Conservation (phyloP, 2,888 invertebrate species). For the Conchocele bisecta region DNA sequence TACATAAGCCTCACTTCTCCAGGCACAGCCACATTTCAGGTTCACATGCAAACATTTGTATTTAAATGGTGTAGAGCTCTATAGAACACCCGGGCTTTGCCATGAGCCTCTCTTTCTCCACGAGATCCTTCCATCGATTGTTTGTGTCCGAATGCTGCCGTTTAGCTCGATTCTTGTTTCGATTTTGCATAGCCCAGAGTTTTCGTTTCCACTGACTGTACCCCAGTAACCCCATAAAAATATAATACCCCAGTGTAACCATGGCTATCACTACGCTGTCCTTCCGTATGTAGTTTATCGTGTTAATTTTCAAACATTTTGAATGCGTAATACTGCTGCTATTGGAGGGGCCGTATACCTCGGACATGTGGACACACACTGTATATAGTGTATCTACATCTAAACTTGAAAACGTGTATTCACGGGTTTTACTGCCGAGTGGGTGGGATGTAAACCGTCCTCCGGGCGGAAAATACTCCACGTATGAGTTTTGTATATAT, state of each 20-base stretch:
- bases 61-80: slow-evolving; percentile 33
- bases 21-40: too few relatives aligned
- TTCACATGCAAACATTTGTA: background rate
- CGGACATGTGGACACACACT: slow-evolving; percentile 49
- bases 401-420: slow-evolving; percentile 43
- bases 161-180: slow-evolving; percentile 2
- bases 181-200: slow-evolving; percentile 25
- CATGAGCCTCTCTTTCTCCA: slow-evolving; percentile 37
- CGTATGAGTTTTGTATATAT: slow-evolving; percentile 32
- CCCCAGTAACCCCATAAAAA: slow-evolving; percentile 50
- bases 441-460: slow-evolving; percentile 53
- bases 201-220: slow-evolving; percentile 59
- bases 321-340: slow-evolving; percentile 49
- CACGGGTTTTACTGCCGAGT: slow-evolving; percentile 17
- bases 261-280: slow-evolving; percentile 59
- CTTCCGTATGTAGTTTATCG: slow-evolving; percentile 55
- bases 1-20: too few relatives aligned
- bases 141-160: slow-evolving; percentile 2
- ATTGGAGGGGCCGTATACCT: slow-evolving; percentile 38
- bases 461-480: slow-evolving; percentile 47
- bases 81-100: slow-evolving; percentile 48
- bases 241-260: slow-evolving; percentile 54
- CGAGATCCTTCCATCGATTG: slow-evolving; percentile 46
- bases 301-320: slow-evolving; percentile 57
- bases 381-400: slow-evolving; percentile 45